These are phyloP conservation scores for Avahi laniger DNA, from an alignment of 2,797 vertebrate species.

Conservation along the genomic window DNA sequence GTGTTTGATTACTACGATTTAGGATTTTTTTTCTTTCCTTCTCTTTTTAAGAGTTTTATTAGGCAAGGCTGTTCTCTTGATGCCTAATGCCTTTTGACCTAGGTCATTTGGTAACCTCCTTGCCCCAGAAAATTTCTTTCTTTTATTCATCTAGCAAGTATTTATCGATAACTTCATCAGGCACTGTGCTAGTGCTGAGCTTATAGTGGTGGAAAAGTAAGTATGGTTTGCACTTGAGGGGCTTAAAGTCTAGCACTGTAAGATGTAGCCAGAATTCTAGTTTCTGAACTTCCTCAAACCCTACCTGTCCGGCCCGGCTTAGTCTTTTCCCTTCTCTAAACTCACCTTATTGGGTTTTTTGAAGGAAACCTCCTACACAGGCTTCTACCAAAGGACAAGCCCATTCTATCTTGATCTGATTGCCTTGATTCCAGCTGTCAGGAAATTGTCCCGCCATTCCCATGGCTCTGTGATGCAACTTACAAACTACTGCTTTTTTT, in stretches of 20 bases:
- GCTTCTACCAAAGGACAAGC: background rate
- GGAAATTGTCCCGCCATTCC: background rate
- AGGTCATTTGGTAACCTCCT: background rate
- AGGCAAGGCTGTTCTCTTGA: background rate
- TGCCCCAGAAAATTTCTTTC: background rate
- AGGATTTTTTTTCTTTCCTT: background rate
- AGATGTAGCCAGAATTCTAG: background rate
- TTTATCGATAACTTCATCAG: background rate
- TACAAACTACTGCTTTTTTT: too few relatives aligned
- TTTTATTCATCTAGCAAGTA: constrained; percentile 39
- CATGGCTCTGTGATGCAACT: background rate
- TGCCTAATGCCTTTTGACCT: background rate
- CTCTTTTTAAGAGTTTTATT: background rate
- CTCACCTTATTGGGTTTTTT: background rate
- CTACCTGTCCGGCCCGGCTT: background rate
- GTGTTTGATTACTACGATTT: background rate
- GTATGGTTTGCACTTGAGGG: background rate
- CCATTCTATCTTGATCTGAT: background rate
- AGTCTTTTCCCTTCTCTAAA: background rate
- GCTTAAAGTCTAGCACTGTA: background rate
- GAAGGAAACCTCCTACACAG: background rate
- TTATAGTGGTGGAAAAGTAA: background rate
- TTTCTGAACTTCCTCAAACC: background rate
- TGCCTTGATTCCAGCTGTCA: background rate
- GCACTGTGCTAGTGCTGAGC: background rate